A percentile compares a stretch with the other conserved stretches of the same genome.
Conservation (phyloP, 2,888 invertebrate genomes). For the Hartigia nigra region DNA sequence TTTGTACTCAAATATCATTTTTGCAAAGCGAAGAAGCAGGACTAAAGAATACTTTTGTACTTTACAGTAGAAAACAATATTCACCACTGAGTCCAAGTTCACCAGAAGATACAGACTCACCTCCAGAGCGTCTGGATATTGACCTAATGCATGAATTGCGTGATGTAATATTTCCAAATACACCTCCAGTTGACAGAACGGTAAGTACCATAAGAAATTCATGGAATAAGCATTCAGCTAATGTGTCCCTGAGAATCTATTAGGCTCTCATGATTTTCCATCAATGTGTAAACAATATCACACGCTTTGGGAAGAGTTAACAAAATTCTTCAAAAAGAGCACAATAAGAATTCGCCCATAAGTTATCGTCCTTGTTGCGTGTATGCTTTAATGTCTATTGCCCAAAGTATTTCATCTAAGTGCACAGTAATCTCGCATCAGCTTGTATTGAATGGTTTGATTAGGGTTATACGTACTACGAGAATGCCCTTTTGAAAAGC, state of each 20-base stretch:
- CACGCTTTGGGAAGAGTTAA: neutral
- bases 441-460: neutral
- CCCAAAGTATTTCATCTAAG: neutral
- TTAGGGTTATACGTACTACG: neutral
- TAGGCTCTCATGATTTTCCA: neutral
- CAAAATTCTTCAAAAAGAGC: neutral
- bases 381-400: neutral
- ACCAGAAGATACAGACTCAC: slow-evolving; percentile 67
- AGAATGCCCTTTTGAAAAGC: neutral
- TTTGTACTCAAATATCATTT: neutral
- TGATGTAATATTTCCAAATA: slow-evolving; percentile 71
- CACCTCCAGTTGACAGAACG: slow-evolving; percentile 74
- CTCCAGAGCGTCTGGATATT: slow-evolving; percentile 66
- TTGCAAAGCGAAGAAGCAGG: neutral
- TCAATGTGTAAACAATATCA: neutral
- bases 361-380: neutral
- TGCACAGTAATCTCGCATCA: neutral
- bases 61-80: slow-evolving; percentile 61
- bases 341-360: neutral
- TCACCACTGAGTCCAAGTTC: slow-evolving; percentile 69
- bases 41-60: neutral
- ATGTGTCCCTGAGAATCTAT: neutral
- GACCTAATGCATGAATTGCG: slow-evolving; percentile 77
- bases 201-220: slow-evolving; percentile 66
- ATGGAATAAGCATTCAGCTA: neutral